phyloP scores from a whole-genome alignment of 2,797 vertebrate genomes.

The Naso thynnoides region DNA sequence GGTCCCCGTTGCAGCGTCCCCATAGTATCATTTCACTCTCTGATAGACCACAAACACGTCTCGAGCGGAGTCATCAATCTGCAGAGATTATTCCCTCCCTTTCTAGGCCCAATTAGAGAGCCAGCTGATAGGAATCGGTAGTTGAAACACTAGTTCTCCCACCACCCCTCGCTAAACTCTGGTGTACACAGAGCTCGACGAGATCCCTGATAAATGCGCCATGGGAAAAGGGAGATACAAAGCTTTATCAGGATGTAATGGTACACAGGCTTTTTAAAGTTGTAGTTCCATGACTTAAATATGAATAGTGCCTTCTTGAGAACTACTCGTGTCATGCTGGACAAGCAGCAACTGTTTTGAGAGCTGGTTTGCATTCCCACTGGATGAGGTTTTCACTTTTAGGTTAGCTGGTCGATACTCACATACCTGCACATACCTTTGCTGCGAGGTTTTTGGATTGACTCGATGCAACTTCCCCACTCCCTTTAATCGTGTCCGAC shows the following conservation, averaged over 20 bases:
- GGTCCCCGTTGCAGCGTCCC: slow-evolving; percentile 69
- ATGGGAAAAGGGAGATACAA: slow-evolving; percentile 71
- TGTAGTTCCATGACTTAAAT: slow-evolving; percentile 72
- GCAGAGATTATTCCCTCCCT: slow-evolving; percentile 76
- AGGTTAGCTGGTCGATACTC: slow-evolving; percentile 36
- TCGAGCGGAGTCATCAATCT: slow-evolving; percentile 82
- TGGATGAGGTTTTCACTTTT: slow-evolving; percentile 49
- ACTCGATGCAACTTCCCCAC: slow-evolving; percentile 33
- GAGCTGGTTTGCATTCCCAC: slow-evolving; percentile 59
- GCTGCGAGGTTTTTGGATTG: slow-evolving; percentile 51
- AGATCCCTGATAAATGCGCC: slow-evolving; percentile 80
- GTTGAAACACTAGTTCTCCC: slow-evolving; percentile 70
- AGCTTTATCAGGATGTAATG: slow-evolving; percentile 79
- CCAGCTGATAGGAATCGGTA: slow-evolving; percentile 73
- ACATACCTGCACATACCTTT: slow-evolving; percentile 54
- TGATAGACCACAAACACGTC: slow-evolving; percentile 85
- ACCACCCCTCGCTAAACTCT: slow-evolving; percentile 62
- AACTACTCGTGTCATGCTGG: slow-evolving; percentile 63
- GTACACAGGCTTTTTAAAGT: slow-evolving; percentile 72
- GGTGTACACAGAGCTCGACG: slow-evolving; percentile 68
- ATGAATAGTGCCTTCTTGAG: slow-evolving; percentile 73
- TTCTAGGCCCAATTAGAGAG: slow-evolving; percentile 80
- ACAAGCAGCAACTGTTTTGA: slow-evolving; percentile 60
- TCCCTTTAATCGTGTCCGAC: slow-evolving; percentile 23
- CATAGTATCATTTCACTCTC: slow-evolving; percentile 85